phyloP scores from a whole-genome alignment of 2,888 invertebrate species.

The Ferrisia virgata region DNA sequence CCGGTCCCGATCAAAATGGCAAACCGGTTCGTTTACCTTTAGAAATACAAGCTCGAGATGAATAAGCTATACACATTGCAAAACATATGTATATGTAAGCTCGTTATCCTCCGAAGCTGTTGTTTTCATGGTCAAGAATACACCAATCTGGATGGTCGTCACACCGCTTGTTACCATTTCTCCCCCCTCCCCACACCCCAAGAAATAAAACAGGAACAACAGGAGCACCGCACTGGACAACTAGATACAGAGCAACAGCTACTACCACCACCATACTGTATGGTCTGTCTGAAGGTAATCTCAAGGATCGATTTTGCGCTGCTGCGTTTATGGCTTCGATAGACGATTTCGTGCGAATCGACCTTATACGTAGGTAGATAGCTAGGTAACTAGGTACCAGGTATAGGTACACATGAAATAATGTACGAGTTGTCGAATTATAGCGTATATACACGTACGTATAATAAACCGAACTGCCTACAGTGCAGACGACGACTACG shows the following conservation, averaged over 20 bases:
- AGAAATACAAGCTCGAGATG: background rate
- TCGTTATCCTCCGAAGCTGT: background rate
- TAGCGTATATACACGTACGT: background rate
- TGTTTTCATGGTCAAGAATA: conserved; percentile 9
- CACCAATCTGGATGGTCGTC: background rate
- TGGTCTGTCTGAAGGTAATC: background rate
- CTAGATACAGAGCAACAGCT: no score
- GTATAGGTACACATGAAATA: no score
- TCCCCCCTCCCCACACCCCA: no score
- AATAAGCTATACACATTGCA: background rate
- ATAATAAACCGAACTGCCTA: no score
- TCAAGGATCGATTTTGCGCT: background rate
- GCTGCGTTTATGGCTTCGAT: background rate
- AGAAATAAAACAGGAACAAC: conserved; percentile 5
- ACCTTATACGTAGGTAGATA: background rate
- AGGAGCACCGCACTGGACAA: background rate
- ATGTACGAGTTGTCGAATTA: background rate
- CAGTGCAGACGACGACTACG: no score
- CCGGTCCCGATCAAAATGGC: background rate
- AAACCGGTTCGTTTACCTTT: conserved; percentile 23
- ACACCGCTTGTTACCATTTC: background rate
- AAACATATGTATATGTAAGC: no score
- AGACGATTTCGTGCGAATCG: conserved; percentile 15
- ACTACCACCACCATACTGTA: background rate
- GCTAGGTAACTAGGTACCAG: no score